Evolutionary conservation across 2,888 invertebrate genomes (phyloP).

Genomic region (Cantharis lateralis): DNA sequence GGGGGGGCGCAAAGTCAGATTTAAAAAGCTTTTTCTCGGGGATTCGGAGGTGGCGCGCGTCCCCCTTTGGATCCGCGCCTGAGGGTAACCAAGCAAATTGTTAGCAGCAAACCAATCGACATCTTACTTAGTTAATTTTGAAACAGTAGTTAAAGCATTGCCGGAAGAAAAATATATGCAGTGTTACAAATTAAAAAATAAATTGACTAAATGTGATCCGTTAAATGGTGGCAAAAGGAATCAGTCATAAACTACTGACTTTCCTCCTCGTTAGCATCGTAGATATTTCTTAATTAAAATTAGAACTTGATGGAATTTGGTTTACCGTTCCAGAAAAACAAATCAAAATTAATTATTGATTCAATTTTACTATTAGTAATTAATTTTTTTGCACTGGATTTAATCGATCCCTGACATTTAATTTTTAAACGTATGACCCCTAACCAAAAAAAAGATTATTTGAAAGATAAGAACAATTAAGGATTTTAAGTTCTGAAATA

Average conservation of each 20-base stretch:
- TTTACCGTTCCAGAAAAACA: neutral
- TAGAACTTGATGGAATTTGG: neutral
- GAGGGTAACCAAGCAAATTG: neutral
- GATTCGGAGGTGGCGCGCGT: too few relatives aligned
- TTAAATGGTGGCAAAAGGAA: neutral
- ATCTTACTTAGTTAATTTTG: neutral
- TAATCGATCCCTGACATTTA: too few relatives aligned
- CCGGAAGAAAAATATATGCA: neutral
- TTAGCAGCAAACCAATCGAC: neutral
- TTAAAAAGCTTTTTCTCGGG: too few relatives aligned
- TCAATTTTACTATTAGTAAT: neutral
- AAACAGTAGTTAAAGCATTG: neutral
- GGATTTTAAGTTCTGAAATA: neutral
- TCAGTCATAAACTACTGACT: neutral
- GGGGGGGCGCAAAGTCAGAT: too few relatives aligned
- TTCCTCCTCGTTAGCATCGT: neutral
- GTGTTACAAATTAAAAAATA: neutral
- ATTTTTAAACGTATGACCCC: neutral
- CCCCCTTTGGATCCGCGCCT: too few relatives aligned
- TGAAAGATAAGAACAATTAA: neutral
- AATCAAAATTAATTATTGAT: neutral
- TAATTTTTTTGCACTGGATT: neutral
- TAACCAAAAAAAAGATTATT: neutral
- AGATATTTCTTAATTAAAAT: constrained; percentile 1
- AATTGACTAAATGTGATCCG: neutral